Conservation (phyloP, 2,113 vertebrate genomes). For the Balaenoptera acutorostrata region DNA sequence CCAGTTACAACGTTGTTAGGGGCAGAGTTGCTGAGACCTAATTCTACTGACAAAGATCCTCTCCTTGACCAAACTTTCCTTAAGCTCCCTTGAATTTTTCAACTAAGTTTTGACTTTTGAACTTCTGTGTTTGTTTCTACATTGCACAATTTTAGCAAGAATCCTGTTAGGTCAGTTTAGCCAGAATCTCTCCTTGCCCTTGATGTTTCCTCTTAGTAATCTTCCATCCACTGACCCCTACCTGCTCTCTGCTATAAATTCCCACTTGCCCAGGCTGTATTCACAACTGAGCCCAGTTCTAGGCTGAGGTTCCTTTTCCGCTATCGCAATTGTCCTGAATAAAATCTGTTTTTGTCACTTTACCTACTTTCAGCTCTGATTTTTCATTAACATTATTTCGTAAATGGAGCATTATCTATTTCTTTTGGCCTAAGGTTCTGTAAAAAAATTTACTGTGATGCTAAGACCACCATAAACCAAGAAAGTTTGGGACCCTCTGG, state of each 20-base stretch:
- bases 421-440: background rate
- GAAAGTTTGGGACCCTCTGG: background rate
- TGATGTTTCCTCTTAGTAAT: background rate
- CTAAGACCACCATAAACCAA: background rate
- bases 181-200: background rate
- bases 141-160: no score
- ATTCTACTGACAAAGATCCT: background rate
- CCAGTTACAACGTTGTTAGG: background rate
- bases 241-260: background rate
- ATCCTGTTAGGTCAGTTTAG: background rate
- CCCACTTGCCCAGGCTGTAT: background rate
- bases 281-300: background rate
- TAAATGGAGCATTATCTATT: background rate
- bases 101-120: background rate
- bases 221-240: background rate
- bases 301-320: no score
- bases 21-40: background rate
- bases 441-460: background rate
- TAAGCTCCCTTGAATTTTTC: background rate
- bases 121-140: background rate
- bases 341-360: background rate
- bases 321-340: background rate
- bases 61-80: background rate
- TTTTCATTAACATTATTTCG: background rate
- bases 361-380: background rate